These are phyloP conservation scores for Heliconius ismenius DNA, from an alignment of 2,888 invertebrate genomes.

Conservation along the genomic window DNA sequence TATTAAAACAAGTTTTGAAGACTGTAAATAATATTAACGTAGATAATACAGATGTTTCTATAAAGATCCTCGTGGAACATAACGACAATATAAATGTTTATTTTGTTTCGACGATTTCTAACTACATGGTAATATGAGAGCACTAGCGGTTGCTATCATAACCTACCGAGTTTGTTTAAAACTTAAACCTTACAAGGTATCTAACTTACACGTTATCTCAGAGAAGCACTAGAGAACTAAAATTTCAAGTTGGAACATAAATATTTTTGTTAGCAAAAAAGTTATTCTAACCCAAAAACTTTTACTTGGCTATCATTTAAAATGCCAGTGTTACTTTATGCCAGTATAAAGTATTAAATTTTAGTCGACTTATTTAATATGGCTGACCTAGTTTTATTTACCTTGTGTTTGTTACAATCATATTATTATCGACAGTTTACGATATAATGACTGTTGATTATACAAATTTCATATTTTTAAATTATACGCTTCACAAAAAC, in stretches of 20 bases:
- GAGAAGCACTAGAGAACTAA: neutral
- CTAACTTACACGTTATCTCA: conserved; percentile 3
- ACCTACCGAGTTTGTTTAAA: neutral
- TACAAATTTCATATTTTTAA: conserved; percentile 9
- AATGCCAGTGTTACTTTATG: neutral
- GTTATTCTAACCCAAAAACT: neutral
- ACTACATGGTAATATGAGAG: conserved; percentile 28
- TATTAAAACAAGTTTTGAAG: conserved; percentile 64
- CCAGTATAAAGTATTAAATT: neutral
- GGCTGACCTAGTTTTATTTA: conserved; percentile 9
- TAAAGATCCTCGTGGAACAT: conserved; percentile 74
- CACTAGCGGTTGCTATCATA: neutral
- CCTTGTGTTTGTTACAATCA: neutral
- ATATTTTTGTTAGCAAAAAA: conserved; percentile 3
- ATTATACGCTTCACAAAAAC: conserved; percentile 30
- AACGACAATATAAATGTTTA: conserved; percentile 70
- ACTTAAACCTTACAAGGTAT: conserved; percentile 14
- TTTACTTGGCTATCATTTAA: neutral
- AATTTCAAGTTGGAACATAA: conserved; percentile 1
- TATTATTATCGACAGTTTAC: conserved; percentile 4
- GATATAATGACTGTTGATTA: conserved; percentile 16
- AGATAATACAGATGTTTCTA: conserved; percentile 58
- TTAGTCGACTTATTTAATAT: neutral
- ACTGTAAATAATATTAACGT: conserved; percentile 73
- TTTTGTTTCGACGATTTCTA: conserved; percentile 49